phyloP scores from a whole-genome alignment of 1,140 invertebrate species.

The Lutraria rhynchaena region DNA sequence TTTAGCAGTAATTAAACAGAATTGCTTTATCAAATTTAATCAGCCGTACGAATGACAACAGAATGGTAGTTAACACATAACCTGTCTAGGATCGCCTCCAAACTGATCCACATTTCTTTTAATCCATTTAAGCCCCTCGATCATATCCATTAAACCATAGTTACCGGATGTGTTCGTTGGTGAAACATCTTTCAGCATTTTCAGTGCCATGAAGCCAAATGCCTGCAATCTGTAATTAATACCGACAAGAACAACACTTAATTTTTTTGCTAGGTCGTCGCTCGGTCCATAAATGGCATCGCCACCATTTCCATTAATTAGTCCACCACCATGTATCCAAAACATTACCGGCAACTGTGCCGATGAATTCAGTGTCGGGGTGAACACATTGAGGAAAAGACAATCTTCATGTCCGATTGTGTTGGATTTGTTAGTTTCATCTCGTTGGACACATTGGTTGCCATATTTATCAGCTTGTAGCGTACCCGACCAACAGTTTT shows the following conservation, averaged over 20 bases:
- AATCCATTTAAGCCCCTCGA: conserved; percentile 94
- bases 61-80: too few species aligned
- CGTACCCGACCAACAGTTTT: conserved; percentile 67
- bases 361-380: conserved; percentile 64
- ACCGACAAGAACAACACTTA: conserved; percentile 82
- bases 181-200: conserved; percentile 57
- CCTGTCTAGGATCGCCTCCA: conserved; percentile 92
- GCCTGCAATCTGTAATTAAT: conserved; percentile 72
- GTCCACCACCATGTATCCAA: conserved; percentile 95
- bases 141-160: conserved; percentile 96
- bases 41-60: too few species aligned
- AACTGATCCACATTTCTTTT: conserved; percentile 94
- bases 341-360: conserved; percentile 87
- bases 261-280: conserved; percentile 82
- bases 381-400: conserved; percentile 75
- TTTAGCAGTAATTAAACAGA: too few species aligned
- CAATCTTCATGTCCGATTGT: conserved; percentile 75
- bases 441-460: conserved; percentile 30
- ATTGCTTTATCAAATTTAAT: too few species aligned
- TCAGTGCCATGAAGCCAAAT: conserved; percentile 37
- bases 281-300: conserved; percentile 40
- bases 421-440: not conserved
- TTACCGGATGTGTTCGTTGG: conserved; percentile 89
- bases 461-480: conserved; percentile 21
- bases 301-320: conserved; percentile 84